Conservation (phyloP, 2,888 invertebrate genomes). For the Apamea epomidion region DNA sequence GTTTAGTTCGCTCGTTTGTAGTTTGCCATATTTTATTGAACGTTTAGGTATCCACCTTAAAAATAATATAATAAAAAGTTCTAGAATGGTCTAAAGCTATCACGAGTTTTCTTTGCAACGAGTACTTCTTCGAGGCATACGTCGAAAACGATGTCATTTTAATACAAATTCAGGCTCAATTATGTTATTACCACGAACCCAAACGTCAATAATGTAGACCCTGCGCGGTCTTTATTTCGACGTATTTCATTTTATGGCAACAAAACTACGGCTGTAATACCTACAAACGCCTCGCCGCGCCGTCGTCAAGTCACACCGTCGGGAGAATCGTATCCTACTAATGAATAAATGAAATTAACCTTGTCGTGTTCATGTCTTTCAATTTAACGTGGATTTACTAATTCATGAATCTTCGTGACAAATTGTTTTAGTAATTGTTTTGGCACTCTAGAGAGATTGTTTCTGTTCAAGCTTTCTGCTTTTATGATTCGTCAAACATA, state of each 20-base stretch:
- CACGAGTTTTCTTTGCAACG: no score
- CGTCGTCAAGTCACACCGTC: slow-evolving; percentile 40
- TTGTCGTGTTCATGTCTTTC: slow-evolving; percentile 12
- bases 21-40: no score
- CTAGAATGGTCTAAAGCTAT: no score
- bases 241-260: slow-evolving; percentile 60
- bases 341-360: slow-evolving; percentile 62
- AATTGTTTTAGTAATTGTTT: slow-evolving; percentile 28
- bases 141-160: no score
- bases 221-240: slow-evolving; percentile 29
- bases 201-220: slow-evolving; percentile 3
- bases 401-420: slow-evolving; percentile 16
- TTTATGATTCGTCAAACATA: neutral
- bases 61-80: no score
- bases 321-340: slow-evolving; percentile 44
- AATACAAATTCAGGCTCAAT: neutral
- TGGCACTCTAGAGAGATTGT: neutral
- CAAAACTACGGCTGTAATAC: slow-evolving; percentile 45
- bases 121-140: no score
- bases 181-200: neutral
- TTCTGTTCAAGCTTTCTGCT: neutral
- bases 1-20: slow-evolving; percentile 2
- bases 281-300: slow-evolving; percentile 3
- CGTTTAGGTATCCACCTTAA: no score
- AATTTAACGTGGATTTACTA: slow-evolving; percentile 20